These are phyloP conservation scores for Chouioia cunea DNA, from an alignment of 2,888 invertebrate genomes.

Conservation along the genomic window DNA sequence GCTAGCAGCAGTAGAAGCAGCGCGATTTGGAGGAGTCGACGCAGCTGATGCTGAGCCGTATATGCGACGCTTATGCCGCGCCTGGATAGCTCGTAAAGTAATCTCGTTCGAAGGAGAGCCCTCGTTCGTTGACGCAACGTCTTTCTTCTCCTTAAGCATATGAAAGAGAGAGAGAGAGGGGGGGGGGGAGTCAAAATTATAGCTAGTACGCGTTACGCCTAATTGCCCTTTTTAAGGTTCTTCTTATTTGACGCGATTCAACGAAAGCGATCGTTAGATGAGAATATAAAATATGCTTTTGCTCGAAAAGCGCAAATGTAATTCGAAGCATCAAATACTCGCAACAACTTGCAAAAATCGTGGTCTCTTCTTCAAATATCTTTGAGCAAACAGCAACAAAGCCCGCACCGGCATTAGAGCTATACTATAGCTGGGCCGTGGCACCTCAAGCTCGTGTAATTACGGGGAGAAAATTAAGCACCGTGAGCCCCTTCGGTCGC, in stretches of 20 bases:
- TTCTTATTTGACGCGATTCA: no score
- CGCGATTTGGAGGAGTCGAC: conserved; percentile 34
- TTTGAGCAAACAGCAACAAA: not conserved
- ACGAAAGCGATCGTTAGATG: no score
- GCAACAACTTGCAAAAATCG: not conserved
- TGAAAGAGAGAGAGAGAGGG: not conserved
- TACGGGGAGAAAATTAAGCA: conserved; percentile 70
- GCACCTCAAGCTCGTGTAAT: conserved; percentile 65
- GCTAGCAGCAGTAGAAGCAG: conserved; percentile 21
- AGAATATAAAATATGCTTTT: no score
- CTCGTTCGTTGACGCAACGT: conserved; percentile 14
- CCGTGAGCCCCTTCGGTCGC: conserved; percentile 61
- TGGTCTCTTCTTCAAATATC: not conserved
- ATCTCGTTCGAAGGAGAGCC: conserved; percentile 28
- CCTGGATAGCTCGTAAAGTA: conserved; percentile 40
- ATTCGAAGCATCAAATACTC: no score
- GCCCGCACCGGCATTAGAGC: conserved; percentile 3
- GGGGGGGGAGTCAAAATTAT: conserved; percentile 13
- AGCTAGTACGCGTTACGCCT: conserved; percentile 17
- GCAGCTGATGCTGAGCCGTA: conserved; percentile 63
- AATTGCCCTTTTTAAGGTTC: conserved; percentile 23
- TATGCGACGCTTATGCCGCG: conserved; percentile 5
- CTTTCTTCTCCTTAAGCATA: not conserved
- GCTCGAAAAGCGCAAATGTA: no score
- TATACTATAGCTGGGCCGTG: conserved; percentile 49